A percentile compares a stretch with the other conserved stretches of the same genome.
These are phyloP conservation scores for Drosophila eugracilis DNA, from an alignment of 1,140 invertebrate species.

Conservation along the genomic window DNA sequence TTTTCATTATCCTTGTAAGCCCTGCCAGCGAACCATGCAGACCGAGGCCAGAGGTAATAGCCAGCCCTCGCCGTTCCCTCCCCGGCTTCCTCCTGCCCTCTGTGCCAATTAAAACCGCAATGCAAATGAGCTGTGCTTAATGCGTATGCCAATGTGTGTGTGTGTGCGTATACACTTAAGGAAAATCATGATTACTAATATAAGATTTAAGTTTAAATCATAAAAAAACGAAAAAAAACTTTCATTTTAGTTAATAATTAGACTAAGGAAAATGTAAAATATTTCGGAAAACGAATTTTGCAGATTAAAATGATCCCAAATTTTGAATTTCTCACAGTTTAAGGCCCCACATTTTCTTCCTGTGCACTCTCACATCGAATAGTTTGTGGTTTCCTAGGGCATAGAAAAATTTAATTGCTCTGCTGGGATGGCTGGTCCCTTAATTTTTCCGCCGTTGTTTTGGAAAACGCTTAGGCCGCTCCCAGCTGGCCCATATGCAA, in stretches of 20 bases:
- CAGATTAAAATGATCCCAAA: no score
- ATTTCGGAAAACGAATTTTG: no score
- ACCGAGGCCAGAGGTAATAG: constrained; percentile 42
- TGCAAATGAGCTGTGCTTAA: constrained; percentile 82
- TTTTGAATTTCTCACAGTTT: no score
- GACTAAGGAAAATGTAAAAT: no score
- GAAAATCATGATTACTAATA: no score
- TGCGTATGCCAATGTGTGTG: constrained; percentile 42
- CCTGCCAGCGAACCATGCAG: constrained; percentile 35
- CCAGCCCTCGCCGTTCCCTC: neutral
- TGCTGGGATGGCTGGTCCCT: constrained; percentile 40
- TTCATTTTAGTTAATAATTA: no score
- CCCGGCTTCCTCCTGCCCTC: neutral
- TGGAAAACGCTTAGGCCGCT: constrained; percentile 55
- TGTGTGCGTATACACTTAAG: constrained; percentile 18
- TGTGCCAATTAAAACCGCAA: constrained; percentile 80
- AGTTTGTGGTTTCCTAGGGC: constrained; percentile 54
- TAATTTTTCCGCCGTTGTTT: constrained; percentile 53
- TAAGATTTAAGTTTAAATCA: no score
- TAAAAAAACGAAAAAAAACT: neutral
- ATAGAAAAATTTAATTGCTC: constrained; percentile 72
- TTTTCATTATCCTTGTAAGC: constrained; percentile 83
- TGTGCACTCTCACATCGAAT: constrained; percentile 33
- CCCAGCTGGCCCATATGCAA: constrained; percentile 23
- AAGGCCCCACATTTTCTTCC: constrained; percentile 5